Percentiles rank a stretch among this genome's conserved stretches.
Conservation (phyloP, 2,113 vertebrate species). For the Setophaga kirtlandii region DNA sequence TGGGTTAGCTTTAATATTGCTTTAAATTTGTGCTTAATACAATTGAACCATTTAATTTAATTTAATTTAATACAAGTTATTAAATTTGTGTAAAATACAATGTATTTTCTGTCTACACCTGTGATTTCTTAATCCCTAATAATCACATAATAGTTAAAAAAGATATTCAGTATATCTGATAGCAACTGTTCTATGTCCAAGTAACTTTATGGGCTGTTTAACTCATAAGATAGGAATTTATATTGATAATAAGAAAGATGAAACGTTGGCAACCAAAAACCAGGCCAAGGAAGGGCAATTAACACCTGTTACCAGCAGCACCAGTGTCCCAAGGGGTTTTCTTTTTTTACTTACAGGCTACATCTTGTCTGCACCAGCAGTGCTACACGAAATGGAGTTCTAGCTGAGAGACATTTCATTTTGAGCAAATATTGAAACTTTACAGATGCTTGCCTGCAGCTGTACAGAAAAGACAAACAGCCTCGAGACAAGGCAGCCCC, state of each 20-base stretch:
- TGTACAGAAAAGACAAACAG: slow-evolving; percentile 59
- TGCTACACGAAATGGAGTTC: background rate
- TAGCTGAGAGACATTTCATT: background rate
- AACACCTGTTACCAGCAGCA: background rate
- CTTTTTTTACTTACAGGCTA: background rate
- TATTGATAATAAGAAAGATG: background rate
- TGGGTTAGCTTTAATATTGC: background rate
- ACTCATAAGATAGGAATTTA: background rate
- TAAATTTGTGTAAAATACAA: background rate
- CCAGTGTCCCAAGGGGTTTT: background rate
- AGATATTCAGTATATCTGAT: background rate
- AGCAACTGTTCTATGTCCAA: background rate
- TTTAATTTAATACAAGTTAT: background rate
- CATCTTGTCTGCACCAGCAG: background rate
- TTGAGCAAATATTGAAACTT: slow-evolving; percentile 39
- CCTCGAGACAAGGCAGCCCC: slow-evolving; percentile 47
- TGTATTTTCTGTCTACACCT: background rate
- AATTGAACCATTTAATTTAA: background rate
- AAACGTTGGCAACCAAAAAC: background rate
- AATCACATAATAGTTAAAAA: background rate
- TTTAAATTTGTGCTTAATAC: background rate
- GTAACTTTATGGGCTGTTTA: background rate
- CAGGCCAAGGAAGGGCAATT: background rate
- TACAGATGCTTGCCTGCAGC: slow-evolving; percentile 37
- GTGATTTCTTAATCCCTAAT: background rate